Conservation (phyloP, 2,113 vertebrate genomes). For the Ceyx cyanopectus region DNA sequence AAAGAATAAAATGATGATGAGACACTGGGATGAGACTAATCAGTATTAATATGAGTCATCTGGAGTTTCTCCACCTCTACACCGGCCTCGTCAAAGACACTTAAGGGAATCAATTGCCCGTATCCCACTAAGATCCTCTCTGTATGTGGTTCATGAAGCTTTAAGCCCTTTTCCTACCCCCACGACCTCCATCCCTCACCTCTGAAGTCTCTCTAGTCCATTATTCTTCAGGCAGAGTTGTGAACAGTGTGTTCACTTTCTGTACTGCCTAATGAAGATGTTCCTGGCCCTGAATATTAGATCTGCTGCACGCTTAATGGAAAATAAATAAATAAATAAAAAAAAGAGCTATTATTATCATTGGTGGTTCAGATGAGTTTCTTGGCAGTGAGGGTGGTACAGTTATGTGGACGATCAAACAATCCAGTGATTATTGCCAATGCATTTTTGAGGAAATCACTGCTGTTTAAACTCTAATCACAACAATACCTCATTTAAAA, state of each 20-base stretch:
- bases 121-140: constrained; percentile 50
- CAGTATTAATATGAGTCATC: neutral
- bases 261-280: constrained; percentile 28
- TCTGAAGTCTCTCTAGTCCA: constrained; percentile 46
- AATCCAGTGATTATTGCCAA: constrained; percentile 35
- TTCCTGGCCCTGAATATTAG: constrained; percentile 33
- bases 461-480: constrained; percentile 71
- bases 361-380: constrained; percentile 22
- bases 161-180: constrained; percentile 21
- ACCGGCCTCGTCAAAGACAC: neutral
- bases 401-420: constrained; percentile 51
- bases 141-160: constrained; percentile 29
- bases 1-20: neutral
- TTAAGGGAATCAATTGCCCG: constrained; percentile 51
- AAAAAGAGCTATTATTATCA: neutral
- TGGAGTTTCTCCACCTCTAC: constrained; percentile 1
- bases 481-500: constrained; percentile 69
- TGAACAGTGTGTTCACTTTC: constrained; percentile 43
- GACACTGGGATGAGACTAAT: neutral
- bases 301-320: constrained; percentile 19
- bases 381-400: constrained; percentile 36
- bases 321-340: constrained; percentile 4
- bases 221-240: constrained; percentile 23
- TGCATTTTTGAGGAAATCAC: constrained; percentile 59
- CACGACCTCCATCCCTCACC: constrained; percentile 32